A percentile compares a stretch with the other conserved stretches of the same genome.
Evolutionary conservation across 23 tunicate species (phyloP).

Genomic region (Trididemnum nubilum): DNA sequence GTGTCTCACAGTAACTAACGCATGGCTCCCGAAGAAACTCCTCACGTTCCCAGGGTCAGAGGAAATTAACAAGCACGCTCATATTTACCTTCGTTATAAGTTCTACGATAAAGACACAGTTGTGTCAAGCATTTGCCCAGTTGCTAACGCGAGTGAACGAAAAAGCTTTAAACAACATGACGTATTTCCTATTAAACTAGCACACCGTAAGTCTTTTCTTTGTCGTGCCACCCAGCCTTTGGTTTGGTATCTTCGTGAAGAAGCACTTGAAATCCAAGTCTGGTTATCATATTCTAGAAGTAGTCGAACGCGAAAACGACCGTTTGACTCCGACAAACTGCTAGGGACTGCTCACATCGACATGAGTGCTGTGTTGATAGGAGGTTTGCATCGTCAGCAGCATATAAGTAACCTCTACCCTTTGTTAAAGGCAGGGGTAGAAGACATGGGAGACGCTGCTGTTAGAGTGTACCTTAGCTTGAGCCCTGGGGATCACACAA

Average conservation of each 20-base stretch:
- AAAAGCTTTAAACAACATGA: slow-evolving; percentile 21
- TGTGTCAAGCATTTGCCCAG: slow-evolving; percentile 48
- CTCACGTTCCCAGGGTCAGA: slow-evolving; percentile 29
- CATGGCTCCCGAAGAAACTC: slow-evolving; percentile 55
- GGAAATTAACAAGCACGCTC: slow-evolving; percentile 45
- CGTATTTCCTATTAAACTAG: slow-evolving; percentile 50
- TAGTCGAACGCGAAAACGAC: slow-evolving; percentile 52
- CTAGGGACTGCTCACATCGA: slow-evolving; percentile 61
- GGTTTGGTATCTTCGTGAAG: slow-evolving; percentile 74
- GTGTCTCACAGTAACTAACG: slow-evolving; percentile 60
- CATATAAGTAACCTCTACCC: slow-evolving; percentile 74
- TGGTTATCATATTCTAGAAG: slow-evolving; percentile 65
- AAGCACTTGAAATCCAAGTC: slow-evolving; percentile 52
- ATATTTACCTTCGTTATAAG: slow-evolving; percentile 77
- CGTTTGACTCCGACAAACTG: slow-evolving; percentile 59
- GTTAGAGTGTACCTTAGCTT: slow-evolving; percentile 70
- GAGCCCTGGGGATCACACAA: slow-evolving; percentile 65
- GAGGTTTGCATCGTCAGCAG: slow-evolving; percentile 65
- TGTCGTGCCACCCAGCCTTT: slow-evolving; percentile 65
- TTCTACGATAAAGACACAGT: slow-evolving; percentile 85
- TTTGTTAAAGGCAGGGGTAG: slow-evolving; percentile 60
- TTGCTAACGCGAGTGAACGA: slow-evolving; percentile 10
- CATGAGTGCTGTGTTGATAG: slow-evolving; percentile 39
- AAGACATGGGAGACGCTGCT: slow-evolving; percentile 54
- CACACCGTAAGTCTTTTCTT: slow-evolving; percentile 74